Percentiles rank a stretch among this genome's conserved stretches.
phyloP scores from a whole-genome alignment of 2,113 vertebrate genomes.

The Corynorhinus townsendii region DNA sequence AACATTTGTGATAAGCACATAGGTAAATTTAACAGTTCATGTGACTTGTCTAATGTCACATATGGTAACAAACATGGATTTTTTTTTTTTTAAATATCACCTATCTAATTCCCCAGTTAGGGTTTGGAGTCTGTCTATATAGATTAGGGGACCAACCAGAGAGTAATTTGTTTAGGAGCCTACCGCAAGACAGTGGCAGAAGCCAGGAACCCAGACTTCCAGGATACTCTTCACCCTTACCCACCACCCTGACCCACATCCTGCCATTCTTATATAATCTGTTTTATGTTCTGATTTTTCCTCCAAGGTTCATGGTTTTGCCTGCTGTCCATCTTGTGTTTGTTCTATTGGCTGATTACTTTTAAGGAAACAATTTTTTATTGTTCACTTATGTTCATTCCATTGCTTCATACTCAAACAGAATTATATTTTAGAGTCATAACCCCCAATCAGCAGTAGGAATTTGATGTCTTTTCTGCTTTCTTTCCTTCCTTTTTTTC shows the following conservation, averaged over 20 bases:
- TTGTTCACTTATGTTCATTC: conserved; percentile 1
- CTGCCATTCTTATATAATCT: neutral
- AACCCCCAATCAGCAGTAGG: neutral
- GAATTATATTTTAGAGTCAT: neutral
- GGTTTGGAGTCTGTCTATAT: neutral
- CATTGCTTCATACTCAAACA: neutral
- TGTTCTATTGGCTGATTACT: neutral
- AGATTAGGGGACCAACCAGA: neutral
- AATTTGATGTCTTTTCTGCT: neutral
- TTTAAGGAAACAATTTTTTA: neutral
- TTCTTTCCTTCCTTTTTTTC: neutral
- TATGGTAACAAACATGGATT: neutral
- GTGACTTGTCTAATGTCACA: neutral
- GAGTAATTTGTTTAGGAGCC: neutral
- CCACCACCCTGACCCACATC: neutral
- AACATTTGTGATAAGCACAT: neutral
- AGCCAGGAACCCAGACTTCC: neutral
- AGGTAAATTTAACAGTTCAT: neutral
- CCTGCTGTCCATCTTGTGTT: neutral
- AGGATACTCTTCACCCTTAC: neutral
- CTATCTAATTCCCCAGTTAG: neutral
- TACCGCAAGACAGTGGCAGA: neutral
- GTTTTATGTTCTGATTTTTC: neutral
- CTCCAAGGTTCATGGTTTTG: neutral
- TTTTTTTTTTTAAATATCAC: neutral